Conservation (phyloP, 2,113 vertebrate species). For the Charadrius vociferus region DNA sequence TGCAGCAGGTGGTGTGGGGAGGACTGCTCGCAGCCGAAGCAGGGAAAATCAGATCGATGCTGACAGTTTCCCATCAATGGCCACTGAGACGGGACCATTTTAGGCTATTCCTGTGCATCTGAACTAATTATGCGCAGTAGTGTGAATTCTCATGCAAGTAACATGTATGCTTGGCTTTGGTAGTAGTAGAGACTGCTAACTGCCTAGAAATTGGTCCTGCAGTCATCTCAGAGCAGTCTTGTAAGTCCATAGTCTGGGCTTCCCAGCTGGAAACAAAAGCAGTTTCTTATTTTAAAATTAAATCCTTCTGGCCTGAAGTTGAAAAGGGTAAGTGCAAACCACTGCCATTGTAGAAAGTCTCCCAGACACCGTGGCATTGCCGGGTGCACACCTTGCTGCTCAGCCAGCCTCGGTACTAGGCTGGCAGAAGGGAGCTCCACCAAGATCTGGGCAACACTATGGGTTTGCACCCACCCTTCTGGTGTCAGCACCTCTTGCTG, state of each 20-base stretch:
- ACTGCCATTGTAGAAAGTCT: background rate
- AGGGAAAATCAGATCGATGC: background rate
- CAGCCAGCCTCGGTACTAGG: background rate
- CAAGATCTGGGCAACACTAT: too few relatives aligned
- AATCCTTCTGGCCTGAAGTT: background rate
- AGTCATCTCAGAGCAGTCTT: background rate
- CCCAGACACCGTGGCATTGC: fast-evolving
- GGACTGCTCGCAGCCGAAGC: fast-evolving
- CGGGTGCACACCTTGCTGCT: background rate
- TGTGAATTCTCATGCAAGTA: background rate
- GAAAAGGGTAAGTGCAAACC: background rate
- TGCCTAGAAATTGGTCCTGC: background rate
- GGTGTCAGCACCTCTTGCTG: background rate
- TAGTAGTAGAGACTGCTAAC: background rate
- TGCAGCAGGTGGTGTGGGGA: fast-evolving
- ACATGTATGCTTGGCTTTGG: background rate
- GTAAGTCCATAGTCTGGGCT: background rate
- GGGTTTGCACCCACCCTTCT: background rate
- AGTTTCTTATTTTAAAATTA: background rate
- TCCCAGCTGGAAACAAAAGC: background rate
- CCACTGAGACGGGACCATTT: background rate
- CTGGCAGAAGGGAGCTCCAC: background rate
- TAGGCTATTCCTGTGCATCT: background rate
- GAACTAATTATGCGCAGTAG: background rate
- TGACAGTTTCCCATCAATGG: background rate